Base-by-base conservation (phyloP, 2,888 invertebrate genomes). In the Cephonodes hylas region DNA sequence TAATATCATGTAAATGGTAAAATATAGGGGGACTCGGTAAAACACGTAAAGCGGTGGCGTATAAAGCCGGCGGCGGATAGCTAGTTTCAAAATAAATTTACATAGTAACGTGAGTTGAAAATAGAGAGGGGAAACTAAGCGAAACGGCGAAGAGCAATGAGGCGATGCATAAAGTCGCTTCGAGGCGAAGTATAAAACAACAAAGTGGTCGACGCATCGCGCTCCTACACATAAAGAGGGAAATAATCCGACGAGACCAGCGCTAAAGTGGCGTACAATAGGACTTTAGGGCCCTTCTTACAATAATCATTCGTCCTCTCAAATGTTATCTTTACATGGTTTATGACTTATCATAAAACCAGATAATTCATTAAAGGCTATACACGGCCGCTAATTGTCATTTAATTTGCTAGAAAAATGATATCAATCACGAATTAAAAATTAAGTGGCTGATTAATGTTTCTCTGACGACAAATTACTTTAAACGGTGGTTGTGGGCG, bases 151-250 rank as follows among this genome's bases (percentile, higher is more conserved):
- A 85, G 86, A 87, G 91, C 89, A 90, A 91, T 90, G 91, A 89
- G 88, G 85, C 91, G 88, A 83, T 84, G 88, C 88, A 88, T 86
- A 88, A 88, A 89, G 89, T 86, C 84, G 85, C 87, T 85, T 68
- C 83, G 85, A 86, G 88, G 86, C 89, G 79, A 83, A 86, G 86
- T 88, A 91, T 91, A 91, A 90, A 91, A 91, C 91, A 91, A 92
- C 91, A 90, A 90, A 91, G 90, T 89, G 89, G 88, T 88, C 83
- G 88, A 85, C 85, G 86, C 87, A 89, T 87, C 84, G 80, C 83
- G 81, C 84, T 84, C 82, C 18, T 44, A 42, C 79, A 79, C 83
- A 83, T 86, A 84, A 88, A 88, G 83, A 81, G 85, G 85, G 83
- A 83, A 85, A 88, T 90, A 88, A 88, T 89, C 84, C 81, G 80